Base-by-base conservation (phyloP, 2,797 vertebrate genomes). In the Lithobates sylvaticus region DNA sequence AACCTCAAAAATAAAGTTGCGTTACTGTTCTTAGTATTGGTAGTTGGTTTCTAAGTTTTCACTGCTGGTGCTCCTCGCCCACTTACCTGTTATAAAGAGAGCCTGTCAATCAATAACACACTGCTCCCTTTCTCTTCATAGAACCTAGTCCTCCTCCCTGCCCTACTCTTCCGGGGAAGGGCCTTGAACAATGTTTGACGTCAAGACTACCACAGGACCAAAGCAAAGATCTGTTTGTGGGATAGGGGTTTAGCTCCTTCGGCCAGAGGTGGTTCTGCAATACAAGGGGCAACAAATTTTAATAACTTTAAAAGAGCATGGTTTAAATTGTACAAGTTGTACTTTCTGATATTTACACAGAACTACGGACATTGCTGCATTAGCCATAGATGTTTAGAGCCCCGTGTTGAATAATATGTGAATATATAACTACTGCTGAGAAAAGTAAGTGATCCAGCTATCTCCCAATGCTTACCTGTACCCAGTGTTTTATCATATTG, bases 41-140 rank as follows among this genome's bases (percentile, higher is more conserved):
- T 81, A 44, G 10, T 27, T 81, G 36, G 27, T 39, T 42, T 65
- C 42, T 9, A 42, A 78, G 76, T 75, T 29, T 21, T 84, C 16
- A 8, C 44, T 85, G 73, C 83, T 75, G 23, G 75, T 75, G 68
- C 36, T 78, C n/a, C 10, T 73, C 26, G 68, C 65, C 81, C 39
- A 3, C 21, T 69, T 42, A 9, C 32, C 58, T 83, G 61, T 42
- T 72, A 9, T 78, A 72, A 77, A 68, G 27, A 77, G 34, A 82
- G 9, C 27, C 26, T 68, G 77, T 80, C 26, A 50, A 58, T 75
- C 71, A 81, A 69, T 86, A 86, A 83, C 77, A 44, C 81, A 54
- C 74, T 78, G 81, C 71, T 87, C 86, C 86, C 86, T 84, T 87
- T 87, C 76, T 87, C 72, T 84, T 87, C 86, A 87, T 87, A 83